phyloP scores from a whole-genome alignment of 1,140 invertebrate genomes.

The Zaprionus davidi region DNA sequence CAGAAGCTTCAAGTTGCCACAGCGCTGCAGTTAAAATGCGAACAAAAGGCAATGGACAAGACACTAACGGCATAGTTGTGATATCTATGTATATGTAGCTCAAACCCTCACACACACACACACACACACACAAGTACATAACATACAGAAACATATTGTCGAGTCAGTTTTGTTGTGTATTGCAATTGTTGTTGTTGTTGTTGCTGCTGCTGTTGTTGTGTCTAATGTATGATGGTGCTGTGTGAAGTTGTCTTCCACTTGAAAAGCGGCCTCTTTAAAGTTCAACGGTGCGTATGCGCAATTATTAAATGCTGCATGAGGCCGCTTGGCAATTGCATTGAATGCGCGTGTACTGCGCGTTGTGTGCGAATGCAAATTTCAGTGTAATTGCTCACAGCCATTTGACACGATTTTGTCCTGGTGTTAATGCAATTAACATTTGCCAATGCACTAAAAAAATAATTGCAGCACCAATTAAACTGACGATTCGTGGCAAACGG shows the following conservation, averaged over 20 bases:
- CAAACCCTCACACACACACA: slow-evolving; percentile 2
- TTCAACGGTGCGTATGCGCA: slow-evolving; percentile 75
- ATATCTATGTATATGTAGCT: slow-evolving; percentile 17
- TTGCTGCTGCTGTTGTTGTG: slow-evolving; percentile 14
- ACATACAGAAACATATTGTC: slow-evolving; percentile 36
- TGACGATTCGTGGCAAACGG: slow-evolving; percentile 6
- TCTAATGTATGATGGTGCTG: slow-evolving; percentile 41
- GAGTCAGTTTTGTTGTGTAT: slow-evolving; percentile 33
- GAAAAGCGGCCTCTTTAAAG: slow-evolving; percentile 63
- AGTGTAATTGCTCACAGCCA: slow-evolving; percentile 68
- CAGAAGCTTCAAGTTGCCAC: neutral
- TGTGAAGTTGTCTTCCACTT: slow-evolving; percentile 65
- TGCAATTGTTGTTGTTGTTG: slow-evolving; percentile 31
- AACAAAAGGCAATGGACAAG: slow-evolving; percentile 53
- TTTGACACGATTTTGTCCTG: slow-evolving; percentile 55
- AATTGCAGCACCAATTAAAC: slow-evolving; percentile 51
- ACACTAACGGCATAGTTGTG: slow-evolving; percentile 37
- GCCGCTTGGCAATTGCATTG: slow-evolving; percentile 44
- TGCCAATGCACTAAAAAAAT: slow-evolving; percentile 30
- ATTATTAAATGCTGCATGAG: slow-evolving; percentile 79
- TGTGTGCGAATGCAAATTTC: slow-evolving; percentile 56
- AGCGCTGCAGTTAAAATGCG: slow-evolving; percentile 44
- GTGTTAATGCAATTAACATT: slow-evolving; percentile 56
- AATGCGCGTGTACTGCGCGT: slow-evolving; percentile 18
- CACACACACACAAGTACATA: slow-evolving; percentile 23